Base-by-base conservation (phyloP, 2,797 vertebrate genomes). In the Anomalospiza imberbis region DNA sequence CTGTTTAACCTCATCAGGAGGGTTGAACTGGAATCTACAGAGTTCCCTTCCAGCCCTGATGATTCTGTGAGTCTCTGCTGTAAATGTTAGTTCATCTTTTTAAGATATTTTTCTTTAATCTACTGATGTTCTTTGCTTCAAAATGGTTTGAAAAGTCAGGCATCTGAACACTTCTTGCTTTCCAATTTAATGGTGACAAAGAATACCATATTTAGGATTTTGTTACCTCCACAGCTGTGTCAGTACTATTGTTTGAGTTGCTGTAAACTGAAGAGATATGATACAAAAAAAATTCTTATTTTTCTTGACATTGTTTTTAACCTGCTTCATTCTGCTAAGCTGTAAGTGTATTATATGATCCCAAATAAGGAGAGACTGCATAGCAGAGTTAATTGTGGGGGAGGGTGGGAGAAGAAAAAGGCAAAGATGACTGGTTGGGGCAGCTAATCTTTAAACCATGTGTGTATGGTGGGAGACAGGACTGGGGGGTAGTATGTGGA, bases 381-480 rank as follows among this genome's bases (percentile, higher is more conserved):
- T 36, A 65, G 62, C 8, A 67, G 60, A 83, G 32, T n/a, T 42
- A 36, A 7, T 20, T 2, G 5, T 34, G 17, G 80, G 42, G 29
- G 26, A 57, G 3, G 2, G 9, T 36, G 24, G 25, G 31, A 68
- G 38, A 73, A 54, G 31, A 61, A 85, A 70, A 89, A 53, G 11
- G 13, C 12, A 71, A 48, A 86, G 62, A 66, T 71, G 13, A 29
- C 26, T 71, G 7, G 3, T 38, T 72, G 22, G 3, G 22, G 24
- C 15, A 75, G 32, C 6, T 54, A 68, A 72, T 42, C 9, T 44
- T 68, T 87, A 87, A 81, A 65, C 8, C 1, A 32, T 7, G 1
- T 26, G 8, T 26, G 7, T 10, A 22, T 6, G 26, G 15, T 10
- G 5, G 1, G 1, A 28, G n/a, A 80, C 2, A 12, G 13, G 13